Conservation (phyloP, 1,140 invertebrate genomes). For the Pinna nobilis region DNA sequence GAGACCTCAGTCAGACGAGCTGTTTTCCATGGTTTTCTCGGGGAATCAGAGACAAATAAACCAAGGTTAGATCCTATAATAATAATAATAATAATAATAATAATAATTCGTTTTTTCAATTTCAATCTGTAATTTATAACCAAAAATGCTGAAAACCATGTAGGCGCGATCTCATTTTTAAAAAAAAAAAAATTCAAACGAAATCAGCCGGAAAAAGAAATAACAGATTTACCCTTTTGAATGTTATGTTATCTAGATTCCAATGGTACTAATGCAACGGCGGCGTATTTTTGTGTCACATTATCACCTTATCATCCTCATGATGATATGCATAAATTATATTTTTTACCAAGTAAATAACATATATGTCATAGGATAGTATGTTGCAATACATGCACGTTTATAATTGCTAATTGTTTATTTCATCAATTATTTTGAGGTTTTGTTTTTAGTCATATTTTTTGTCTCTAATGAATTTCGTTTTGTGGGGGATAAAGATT, state of each 20-base stretch:
- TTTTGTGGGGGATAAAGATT: too few relatives aligned
- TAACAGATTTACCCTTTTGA: background rate
- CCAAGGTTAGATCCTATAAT: slow-evolving; percentile 32
- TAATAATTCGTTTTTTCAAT: background rate
- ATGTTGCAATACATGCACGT: too few relatives aligned
- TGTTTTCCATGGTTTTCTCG: slow-evolving; percentile 35
- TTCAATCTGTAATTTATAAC: background rate
- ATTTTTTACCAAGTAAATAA: too few relatives aligned
- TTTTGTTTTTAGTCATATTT: too few relatives aligned
- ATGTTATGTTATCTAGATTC: slow-evolving; percentile 7
- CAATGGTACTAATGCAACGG: background rate
- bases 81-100: background rate
- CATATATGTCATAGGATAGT: too few relatives aligned
- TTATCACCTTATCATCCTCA: too few relatives aligned
- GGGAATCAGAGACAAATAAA: slow-evolving; percentile 29
- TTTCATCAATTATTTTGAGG: too few relatives aligned
- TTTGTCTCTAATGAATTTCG: too few relatives aligned
- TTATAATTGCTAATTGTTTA: too few relatives aligned
- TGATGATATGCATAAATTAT: too few relatives aligned
- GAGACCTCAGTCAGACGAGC: slow-evolving; percentile 13
- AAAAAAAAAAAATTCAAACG: background rate
- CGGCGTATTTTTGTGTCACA: background rate
- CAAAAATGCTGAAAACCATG: background rate
- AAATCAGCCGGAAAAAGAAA: background rate
- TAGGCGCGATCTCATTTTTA: background rate